Conservation (phyloP, 2,797 vertebrate genomes). For the Astyanax mexicanus region DNA sequence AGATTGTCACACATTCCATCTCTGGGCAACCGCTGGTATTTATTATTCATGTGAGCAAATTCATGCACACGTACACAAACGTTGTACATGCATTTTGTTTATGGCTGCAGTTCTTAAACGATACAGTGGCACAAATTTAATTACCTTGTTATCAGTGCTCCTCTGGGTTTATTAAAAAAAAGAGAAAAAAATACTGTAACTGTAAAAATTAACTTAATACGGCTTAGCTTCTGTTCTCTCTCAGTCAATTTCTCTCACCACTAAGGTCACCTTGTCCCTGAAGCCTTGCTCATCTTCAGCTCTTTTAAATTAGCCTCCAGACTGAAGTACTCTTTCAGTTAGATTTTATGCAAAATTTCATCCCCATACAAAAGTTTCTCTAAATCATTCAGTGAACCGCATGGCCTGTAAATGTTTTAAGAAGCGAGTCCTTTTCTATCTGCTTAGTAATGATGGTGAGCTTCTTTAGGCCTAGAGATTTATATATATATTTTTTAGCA, state of each 20-base stretch:
- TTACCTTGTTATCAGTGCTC: conserved; percentile 24
- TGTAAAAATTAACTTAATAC: not conserved
- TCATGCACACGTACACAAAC: not conserved
- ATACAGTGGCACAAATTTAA: conserved; percentile 6
- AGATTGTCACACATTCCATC: not conserved
- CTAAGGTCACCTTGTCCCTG: conserved; percentile 1
- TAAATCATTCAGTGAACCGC: conserved; percentile 7
- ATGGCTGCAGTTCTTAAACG: conserved; percentile 2
- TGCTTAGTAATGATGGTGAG: not conserved
- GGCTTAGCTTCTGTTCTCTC: not conserved
- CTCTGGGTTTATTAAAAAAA: not conserved
- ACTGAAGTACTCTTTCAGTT: conserved; percentile 1
- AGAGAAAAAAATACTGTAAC: not conserved
- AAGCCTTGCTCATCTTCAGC: conserved; percentile 5
- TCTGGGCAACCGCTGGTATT: not conserved
- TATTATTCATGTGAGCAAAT: conserved; percentile 10
- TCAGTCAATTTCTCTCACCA: not conserved
- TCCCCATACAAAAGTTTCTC: not conserved
- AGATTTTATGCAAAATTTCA: not conserved
- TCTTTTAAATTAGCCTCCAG: not conserved
- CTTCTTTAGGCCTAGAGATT: not conserved
- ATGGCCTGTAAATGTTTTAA: not conserved
- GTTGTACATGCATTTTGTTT: not conserved
- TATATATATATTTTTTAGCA: conserved; percentile 8
- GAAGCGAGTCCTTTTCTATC: not conserved